Conservation (phyloP, 2,113 vertebrate species). For the Gasterosteus nipponicus region DNA sequence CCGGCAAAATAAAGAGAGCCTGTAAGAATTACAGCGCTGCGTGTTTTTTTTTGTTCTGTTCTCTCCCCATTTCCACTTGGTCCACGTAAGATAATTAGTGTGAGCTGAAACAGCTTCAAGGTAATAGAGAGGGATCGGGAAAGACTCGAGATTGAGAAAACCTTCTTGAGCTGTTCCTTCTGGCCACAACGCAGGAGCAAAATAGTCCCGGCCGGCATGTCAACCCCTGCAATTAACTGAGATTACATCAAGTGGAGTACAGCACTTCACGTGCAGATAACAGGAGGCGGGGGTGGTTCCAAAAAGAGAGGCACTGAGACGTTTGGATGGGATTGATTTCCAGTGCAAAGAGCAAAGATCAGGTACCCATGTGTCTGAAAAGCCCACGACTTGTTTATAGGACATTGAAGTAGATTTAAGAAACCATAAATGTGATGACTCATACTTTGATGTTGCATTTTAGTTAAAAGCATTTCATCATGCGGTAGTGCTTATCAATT, state of each 20-base stretch:
- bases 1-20: conserved; percentile 59
- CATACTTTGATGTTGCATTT: background rate
- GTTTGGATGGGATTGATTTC: conserved; percentile 60
- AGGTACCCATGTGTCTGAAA: conserved; percentile 29
- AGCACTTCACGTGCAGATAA: conserved; percentile 45
- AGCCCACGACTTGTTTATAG: background rate
- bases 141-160: conserved; percentile 53
- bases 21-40: conserved; percentile 63
- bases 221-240: conserved; percentile 66
- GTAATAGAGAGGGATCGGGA: conserved; percentile 51
- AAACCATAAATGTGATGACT: conserved; percentile 2
- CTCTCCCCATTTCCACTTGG: conserved; percentile 32
- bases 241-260: conserved; percentile 68
- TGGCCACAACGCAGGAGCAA: conserved; percentile 44
- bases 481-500: background rate
- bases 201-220: conserved; percentile 49
- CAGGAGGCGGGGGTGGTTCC: background rate
- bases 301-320: conserved; percentile 33
- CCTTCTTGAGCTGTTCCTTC: conserved; percentile 57
- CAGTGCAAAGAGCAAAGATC: conserved; percentile 42
- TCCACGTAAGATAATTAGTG: conserved; percentile 70
- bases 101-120: conserved; percentile 67
- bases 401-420: background rate
- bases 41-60: conserved; percentile 21
- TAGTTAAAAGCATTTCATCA: background rate